Evolutionary conservation across 2,797 vertebrate genomes (phyloP), one percentile per base, ranked within the genome.

Genomic region (Rhinella marina): DNA sequence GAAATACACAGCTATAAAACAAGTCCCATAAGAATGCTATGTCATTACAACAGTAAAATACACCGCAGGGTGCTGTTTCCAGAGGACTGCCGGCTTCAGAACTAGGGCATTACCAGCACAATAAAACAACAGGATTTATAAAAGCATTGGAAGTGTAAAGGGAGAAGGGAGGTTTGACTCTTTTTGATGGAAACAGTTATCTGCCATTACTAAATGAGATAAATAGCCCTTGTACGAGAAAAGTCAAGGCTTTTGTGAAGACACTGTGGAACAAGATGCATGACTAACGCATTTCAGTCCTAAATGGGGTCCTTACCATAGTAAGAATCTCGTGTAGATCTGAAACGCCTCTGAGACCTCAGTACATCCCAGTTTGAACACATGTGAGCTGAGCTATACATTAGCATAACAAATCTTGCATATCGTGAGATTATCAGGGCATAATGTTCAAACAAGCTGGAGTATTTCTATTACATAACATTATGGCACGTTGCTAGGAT

Each of bases 1-100:
- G 29, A 68, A 86, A 25, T 11, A 54, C 64, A 61, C 25, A 52
- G 64, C 77, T 11, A 80, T 84, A 88, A 79, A 88, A 70, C 32
- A 76, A 54, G 27, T 77, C 70, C 59, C 68, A 27, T 27, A 76
- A 52, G 32, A 62, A 64, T 64, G 70, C 52, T 62, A 23, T 76
- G 16, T 82, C 86, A 27, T 66, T 41, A 62, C n/a, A 23, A 41
- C 41, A 11, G 27, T 41, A 82, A 82, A 82, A 73, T 14, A 81
- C 76, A 82, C 79, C 66, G 2, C 25, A 27, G 79, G 70, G 70
- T 16, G 76, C 52, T 80, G 56, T 80, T 79, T 29, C 41, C 48
- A 6, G 64, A 77, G 14, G 59, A 27, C 72, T 85, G 72, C 1
- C 19, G 9, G 54, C 52, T 80, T 13, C 64, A 80, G 61, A 86